Conservation (phyloP, 2,113 vertebrate genomes). For the Electrona antarctica region DNA sequence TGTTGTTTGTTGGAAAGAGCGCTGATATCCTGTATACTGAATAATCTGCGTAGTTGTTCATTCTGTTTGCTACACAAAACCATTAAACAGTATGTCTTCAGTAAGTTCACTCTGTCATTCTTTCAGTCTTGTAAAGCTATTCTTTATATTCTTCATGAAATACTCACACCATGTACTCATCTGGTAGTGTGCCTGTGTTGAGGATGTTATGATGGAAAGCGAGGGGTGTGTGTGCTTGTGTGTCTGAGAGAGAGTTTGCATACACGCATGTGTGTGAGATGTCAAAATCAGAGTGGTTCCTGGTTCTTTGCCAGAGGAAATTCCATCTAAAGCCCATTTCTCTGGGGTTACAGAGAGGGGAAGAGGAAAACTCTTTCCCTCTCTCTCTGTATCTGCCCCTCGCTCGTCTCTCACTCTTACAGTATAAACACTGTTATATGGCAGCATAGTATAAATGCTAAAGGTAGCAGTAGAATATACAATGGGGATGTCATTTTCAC, state of each 20-base stretch:
- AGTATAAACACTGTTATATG: no score
- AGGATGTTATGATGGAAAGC: background rate
- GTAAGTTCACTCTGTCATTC: slow-evolving; percentile 35
- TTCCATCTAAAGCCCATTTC: slow-evolving; percentile 9
- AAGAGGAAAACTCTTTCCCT: background rate
- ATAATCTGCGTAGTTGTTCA: slow-evolving; percentile 60
- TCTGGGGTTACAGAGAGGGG: background rate
- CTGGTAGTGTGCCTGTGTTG: background rate
- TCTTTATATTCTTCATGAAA: background rate
- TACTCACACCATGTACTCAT: background rate
- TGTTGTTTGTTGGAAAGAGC: slow-evolving; percentile 29
- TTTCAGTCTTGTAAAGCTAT: background rate
- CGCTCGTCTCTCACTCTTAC: no score
- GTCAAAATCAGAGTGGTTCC: slow-evolving; percentile 3
- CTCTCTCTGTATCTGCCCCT: background rate
- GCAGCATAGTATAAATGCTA: slow-evolving; percentile 24
- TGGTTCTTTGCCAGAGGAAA: slow-evolving; percentile 31
- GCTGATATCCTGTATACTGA: slow-evolving; percentile 57
- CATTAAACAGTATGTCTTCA: slow-evolving; percentile 74
- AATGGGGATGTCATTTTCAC: slow-evolving; percentile 32
- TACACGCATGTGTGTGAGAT: background rate
- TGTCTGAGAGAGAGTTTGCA: background rate
- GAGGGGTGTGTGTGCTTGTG: background rate
- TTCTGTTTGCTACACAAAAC: slow-evolving; percentile 61
- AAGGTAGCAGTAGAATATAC: slow-evolving; percentile 48